phyloP scores from a whole-genome alignment of 2,113 vertebrate species.

The Dunckerocampus dactyliophorus region DNA sequence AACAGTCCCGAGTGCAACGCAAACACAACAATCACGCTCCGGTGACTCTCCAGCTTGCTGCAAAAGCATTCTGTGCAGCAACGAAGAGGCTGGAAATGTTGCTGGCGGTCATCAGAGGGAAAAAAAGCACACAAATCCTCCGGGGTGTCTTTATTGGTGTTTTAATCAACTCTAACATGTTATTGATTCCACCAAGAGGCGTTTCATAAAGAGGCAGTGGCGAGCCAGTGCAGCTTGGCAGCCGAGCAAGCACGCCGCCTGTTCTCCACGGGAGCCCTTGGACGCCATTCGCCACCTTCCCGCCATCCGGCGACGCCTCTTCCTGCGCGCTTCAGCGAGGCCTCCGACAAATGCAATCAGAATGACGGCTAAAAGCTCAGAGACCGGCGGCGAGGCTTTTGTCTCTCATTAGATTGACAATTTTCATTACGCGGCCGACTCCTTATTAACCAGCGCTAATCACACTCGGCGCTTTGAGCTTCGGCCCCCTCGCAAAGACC shows the following conservation, averaged over 20 bases:
- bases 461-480: conserved; percentile 21
- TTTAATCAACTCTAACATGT: conserved; percentile 69
- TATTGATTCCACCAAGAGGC: conserved; percentile 62
- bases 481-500: not conserved
- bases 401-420: conserved; percentile 52
- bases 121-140: conserved; percentile 31
- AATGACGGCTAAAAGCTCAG: conserved; percentile 26
- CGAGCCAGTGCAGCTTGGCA: not conserved
- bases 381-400: conserved; percentile 27
- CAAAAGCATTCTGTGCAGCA: conserved; percentile 11
- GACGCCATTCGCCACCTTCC: not conserved
- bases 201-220: conserved; percentile 63
- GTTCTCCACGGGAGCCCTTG: conserved; percentile 31
- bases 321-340: not conserved
- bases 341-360: conserved; percentile 31
- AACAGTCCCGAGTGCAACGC: not conserved
- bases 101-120: conserved; percentile 27
- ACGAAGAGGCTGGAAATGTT: conserved; percentile 26
- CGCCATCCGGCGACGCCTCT: not conserved
- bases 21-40: conserved; percentile 16
- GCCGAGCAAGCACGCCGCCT: conserved; percentile 51
- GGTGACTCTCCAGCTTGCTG: conserved; percentile 9
- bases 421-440: conserved; percentile 47
- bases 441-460: conserved; percentile 27
- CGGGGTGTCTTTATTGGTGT: conserved; percentile 59